Evolutionary conservation across 1,140 invertebrate species (phyloP), one percentile per base, ranked within the genome.

Genomic region (Agraylea sexmaculata): DNA sequence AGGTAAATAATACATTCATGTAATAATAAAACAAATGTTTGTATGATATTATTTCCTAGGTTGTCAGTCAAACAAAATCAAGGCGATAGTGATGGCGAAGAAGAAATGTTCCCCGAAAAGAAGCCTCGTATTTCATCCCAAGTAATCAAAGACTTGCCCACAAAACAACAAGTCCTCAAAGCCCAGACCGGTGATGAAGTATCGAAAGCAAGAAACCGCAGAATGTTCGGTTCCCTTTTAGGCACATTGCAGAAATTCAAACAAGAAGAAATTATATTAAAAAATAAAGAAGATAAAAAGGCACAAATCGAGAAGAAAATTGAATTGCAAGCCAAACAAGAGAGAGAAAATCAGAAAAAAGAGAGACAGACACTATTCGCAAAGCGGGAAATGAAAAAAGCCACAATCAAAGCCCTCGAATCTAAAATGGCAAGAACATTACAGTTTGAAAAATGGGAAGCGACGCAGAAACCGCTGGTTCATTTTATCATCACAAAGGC

Each of bases 181-280:
- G 83, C 87, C 29, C 88, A 94, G 55, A 78, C 77, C 41, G 75
- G 74, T 22, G 89, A 94, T 65, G 80, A 82, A 46, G 75, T 82
- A 51, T 85, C 84, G 37, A 74, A 80, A 48, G 87, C 79, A 17
- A 75, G 90, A 45, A 94, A 94, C 66, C 74, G 83, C 45, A 72
- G 93, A 45, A 95, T 97, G 84, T 95, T 97, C 71, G 90, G 92
- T 17, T 85, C 87, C 19, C 66, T 97, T 23, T 61, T 97, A 22
- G 92, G 92, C 3, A 96, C 92, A 28, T 62, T 97, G 46, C 87
- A 94, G 54, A 91, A 89, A 59, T 97, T 97, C 60, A 82, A 89
- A 54, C 84, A 89, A 57, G 92, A 97, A 59, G 89, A 95, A 64
- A 88, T 86, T 37, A 81, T 82, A 45, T 63, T 89, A 40, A 87